Evolutionary conservation across 1,140 invertebrate species (phyloP), one percentile per base, ranked within the genome.

Genomic region (Stratiolaelaps scimitus): DNA sequence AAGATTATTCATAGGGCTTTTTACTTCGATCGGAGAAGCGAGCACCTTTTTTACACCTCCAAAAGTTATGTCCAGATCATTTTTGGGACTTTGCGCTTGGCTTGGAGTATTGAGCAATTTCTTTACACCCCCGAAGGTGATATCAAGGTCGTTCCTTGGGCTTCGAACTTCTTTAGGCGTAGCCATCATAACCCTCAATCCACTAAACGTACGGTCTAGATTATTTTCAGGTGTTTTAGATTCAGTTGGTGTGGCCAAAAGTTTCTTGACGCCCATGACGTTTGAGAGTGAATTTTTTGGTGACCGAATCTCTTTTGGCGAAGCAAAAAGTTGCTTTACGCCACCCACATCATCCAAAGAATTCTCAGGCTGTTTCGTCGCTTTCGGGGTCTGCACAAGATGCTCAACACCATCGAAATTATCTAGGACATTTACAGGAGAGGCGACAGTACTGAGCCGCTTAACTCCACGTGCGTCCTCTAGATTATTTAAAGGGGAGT

Each of bases 141-240:
- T 29, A 34, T 60, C 53, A 2, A 60, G 53, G 53, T 60, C 10
- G 10, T 26, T 60, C 23, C 20, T 23, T 34, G 23, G 23, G 10
- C 53, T 26, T 26, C 23, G 17, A 1, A 26, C 23, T 15, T 60
- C 53, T 23, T 17, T 60, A 2, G 15, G 53, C 1, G 53, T 60
- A 26, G 53, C 53, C 6, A 60, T 15, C 26, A 60, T 26, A 20
- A 29, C 34, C 23, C 34, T 17, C 26, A 60, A 15, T 5, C 53
- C 53, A 26, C 26, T 26, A 20, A 60, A 60, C 26, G 26, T 60
- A 19, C 15, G 26, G 53, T 60, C 53, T 23, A 60, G 26, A 26
- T 60, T 60, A 60, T 26, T 60, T 23, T 60, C 53, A 23, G 53
- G 53, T 34, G 53, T 29, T 60, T 60, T 60, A 1, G 34, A 17